phyloP scores from a whole-genome alignment of 2,888 invertebrate genomes.

The Dryobotodes eremita region DNA sequence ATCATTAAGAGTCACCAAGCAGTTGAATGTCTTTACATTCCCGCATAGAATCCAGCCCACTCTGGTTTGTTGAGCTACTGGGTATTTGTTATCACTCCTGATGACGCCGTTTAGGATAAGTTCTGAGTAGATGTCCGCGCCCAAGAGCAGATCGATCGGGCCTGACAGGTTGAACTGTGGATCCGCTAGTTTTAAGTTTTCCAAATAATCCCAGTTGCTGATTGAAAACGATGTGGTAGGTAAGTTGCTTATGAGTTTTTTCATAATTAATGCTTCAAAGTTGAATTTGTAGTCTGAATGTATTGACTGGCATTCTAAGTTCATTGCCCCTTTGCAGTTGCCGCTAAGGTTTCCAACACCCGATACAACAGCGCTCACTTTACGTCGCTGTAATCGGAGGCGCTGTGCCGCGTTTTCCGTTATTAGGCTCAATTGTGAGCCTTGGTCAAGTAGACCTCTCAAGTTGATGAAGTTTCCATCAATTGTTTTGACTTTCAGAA shows the following conservation, averaged over 20 bases:
- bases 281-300: conserved; percentile 1
- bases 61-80: conserved; percentile 24
- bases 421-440: conserved; percentile 9
- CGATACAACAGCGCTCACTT: conserved; percentile 27
- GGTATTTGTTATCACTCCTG: conserved; percentile 1
- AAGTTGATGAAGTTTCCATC: no score
- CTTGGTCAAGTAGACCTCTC: neutral
- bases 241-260: conserved; percentile 18
- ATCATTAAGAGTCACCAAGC: neutral
- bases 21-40: neutral
- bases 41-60: neutral
- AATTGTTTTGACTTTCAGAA: no score
- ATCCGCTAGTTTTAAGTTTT: conserved; percentile 14
- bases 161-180: conserved; percentile 28
- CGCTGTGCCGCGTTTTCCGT: neutral
- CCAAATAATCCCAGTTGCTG: no score
- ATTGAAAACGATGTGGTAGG: neutral
- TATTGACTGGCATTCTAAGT: conserved; percentile 22
- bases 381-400: conserved; percentile 27
- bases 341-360: conserved; percentile 21
- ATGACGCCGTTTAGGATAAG: conserved; percentile 9
- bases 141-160: conserved; percentile 5
- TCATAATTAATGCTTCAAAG: neutral
- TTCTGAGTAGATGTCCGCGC: neutral
- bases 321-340: conserved; percentile 36